Base-by-base conservation (phyloP, 1,140 invertebrate species). In the Oryctes rhinoceros region DNA sequence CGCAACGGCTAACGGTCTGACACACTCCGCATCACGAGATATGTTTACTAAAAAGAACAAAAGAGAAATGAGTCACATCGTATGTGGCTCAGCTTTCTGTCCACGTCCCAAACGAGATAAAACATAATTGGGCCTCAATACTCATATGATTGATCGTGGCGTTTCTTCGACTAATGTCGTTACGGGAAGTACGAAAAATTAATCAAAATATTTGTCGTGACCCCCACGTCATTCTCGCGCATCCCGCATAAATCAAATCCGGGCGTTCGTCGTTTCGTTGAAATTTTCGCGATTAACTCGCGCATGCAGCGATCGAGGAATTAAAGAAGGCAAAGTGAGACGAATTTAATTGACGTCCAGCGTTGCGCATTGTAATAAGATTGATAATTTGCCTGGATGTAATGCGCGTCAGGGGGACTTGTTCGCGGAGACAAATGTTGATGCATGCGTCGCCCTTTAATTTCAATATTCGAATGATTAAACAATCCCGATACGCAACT, bases 321-420 rank as follows among this genome's bases (percentile, higher is more conserved):
- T 59, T 59, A 18, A 35, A 71, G 24, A 71, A 30, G 35, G 10
- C 7, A 13, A 35, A 10, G 7, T 4, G 65, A 37, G 35, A 59
- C 53, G 65, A 71, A 71, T 71, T 71, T 71, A 71, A 71, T 71
- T 71, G 65, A 24, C 65, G 7, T 71, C 10, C 65, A 71, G 65
- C 7, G 20, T 24, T 71, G 13, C 65, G 13, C 24, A 71, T 24
- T 18, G 35, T 71, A 71, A 71, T 71, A 71, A 71, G 65, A 71
- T 71, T 71, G 65, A 71, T 71, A 71, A 71, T 71, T 71, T 35
- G 65, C 24, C 24, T 24, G 65, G 6, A 24, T 71, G 65, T 71
- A 71, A 71, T 71, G 24, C 65, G 20, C 15, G 65, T 71, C 24
- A 71, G 65, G 24, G 15, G 65, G 24, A 15, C 1, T 15, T 71